Conservation (phyloP, 35 echinoderm and acorn worm species). For the Strongylocentrotus purpuratus region DNA sequence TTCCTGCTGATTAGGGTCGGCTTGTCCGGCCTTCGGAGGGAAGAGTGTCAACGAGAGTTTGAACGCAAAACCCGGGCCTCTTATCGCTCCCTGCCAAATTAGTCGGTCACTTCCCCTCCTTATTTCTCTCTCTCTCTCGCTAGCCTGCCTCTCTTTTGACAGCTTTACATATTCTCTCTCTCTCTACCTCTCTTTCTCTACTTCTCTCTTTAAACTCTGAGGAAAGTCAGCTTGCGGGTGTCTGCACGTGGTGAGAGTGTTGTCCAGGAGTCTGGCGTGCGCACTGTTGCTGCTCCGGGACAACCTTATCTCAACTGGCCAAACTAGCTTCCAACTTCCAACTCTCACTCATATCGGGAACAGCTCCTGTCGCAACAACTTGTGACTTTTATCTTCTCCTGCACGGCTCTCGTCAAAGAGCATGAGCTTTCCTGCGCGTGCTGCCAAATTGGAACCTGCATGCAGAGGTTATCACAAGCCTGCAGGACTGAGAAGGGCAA, state of each 20-base stretch:
- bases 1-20: slow-evolving; percentile 24
- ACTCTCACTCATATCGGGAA: slow-evolving; percentile 24
- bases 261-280: slow-evolving; percentile 14
- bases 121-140: not conserved
- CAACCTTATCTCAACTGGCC: slow-evolving; percentile 50
- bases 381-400: not conserved
- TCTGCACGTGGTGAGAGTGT: not conserved
- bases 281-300: not conserved
- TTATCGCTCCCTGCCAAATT: slow-evolving; percentile 44
- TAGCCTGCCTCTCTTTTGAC: not conserved
- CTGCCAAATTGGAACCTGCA: not conserved
- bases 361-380: not conserved
- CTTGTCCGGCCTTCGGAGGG: slow-evolving; percentile 16
- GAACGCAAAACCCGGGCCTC: not conserved
- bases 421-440: not conserved
- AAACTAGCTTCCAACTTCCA: slow-evolving; percentile 49
- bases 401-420: not conserved
- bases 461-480: not conserved
- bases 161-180: not conserved
- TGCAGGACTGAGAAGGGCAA: not conserved
- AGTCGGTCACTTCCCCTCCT: slow-evolving; percentile 24
- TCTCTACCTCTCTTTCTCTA: slow-evolving; percentile 4
- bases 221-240: not conserved
- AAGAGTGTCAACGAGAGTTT: slow-evolving; percentile 26
- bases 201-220: slow-evolving; percentile 25